Base-by-base conservation (phyloP, 2,888 invertebrate species). In the Drosophila robusta region DNA sequence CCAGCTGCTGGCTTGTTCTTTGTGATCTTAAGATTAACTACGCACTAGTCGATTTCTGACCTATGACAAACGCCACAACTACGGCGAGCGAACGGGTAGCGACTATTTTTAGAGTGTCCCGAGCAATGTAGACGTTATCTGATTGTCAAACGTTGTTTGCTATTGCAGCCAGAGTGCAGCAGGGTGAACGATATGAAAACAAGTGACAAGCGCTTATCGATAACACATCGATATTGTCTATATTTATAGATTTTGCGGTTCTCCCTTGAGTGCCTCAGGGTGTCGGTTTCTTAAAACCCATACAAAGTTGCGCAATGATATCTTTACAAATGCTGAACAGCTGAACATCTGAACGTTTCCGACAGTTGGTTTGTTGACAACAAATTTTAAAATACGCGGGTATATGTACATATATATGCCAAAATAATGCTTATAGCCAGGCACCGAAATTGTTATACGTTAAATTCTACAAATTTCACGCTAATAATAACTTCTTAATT, bases 31-130 rank as follows among this genome's bases (percentile, higher is more conserved):
- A 45, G 36, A 56, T 46, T 51, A 75, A 83, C 75, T 84, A 80
- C 81, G 81, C 85, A 84, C 87, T 66, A 56, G 18, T 11, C 24
- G 18, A 76, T 26, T 70, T 70, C 70, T 70, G 76, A 78, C 78
- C 78, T 77, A 77, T 73, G 64, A 45, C 75, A 77, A 75, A 77
- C 29, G 38, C 39, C 22, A 41, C 47, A 49, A 26, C 12, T 14
- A 42, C 42, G 32, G 45, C 51, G 49, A 58, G 14, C 24, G 55
- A 54, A 55, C 61, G 29, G 14, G 47, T 60, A 61, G 63, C 68
- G 26, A 46, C 74, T 74, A 75, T 75, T 75, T 76, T 60, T 75
- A 75, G 75, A 60, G 32, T 2, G 2, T 36, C 18, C 58, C 29
- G 50, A 22, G 42, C 54, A 58, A 41, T 18, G 44, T 47, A 58